phyloP scores from a whole-genome alignment of 2,888 invertebrate genomes.

The Drepana falcataria region DNA sequence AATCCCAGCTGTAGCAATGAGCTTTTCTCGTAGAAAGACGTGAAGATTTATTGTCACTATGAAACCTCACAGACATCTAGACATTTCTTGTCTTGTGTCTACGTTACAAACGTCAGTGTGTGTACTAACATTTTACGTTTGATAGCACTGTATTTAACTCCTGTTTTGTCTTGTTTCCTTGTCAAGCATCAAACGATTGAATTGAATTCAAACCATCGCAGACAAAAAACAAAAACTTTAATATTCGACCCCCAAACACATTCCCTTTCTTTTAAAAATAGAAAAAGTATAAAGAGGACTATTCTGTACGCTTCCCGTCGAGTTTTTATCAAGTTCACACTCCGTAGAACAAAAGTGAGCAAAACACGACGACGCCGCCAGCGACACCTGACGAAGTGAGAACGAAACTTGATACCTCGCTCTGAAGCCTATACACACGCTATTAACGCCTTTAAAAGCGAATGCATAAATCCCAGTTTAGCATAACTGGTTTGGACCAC shows the following conservation, averaged over 20 bases:
- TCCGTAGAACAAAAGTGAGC: conserved; percentile 69
- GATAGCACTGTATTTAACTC: too few species aligned
- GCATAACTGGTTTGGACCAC: conserved; percentile 12
- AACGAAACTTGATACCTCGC: conserved; percentile 67
- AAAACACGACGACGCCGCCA: conserved; percentile 68
- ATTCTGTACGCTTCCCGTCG: conserved; percentile 47
- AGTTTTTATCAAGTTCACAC: conserved; percentile 70
- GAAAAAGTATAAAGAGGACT: conserved; percentile 40
- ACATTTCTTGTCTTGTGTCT: too few species aligned
- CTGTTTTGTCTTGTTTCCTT: too few species aligned
- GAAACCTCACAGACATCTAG: too few species aligned
- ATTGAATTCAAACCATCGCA: conserved; percentile 24
- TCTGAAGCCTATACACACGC: conserved; percentile 15
- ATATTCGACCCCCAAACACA: conserved; percentile 38
- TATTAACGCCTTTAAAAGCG: conserved; percentile 23
- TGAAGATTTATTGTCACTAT: too few species aligned
- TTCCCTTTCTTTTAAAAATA: conserved; percentile 33
- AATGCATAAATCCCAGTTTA: conserved; percentile 27
- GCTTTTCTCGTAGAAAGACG: too few species aligned
- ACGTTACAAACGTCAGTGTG: too few species aligned
- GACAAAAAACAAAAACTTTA: conserved; percentile 31
- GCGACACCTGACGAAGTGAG: conserved; percentile 76
- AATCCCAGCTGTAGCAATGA: too few species aligned
- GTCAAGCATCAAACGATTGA: conserved; percentile 7
- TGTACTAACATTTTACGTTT: too few species aligned